Evolutionary conservation across 2,113 vertebrate species (phyloP).

Genomic region (Odontesthes bonariensis): DNA sequence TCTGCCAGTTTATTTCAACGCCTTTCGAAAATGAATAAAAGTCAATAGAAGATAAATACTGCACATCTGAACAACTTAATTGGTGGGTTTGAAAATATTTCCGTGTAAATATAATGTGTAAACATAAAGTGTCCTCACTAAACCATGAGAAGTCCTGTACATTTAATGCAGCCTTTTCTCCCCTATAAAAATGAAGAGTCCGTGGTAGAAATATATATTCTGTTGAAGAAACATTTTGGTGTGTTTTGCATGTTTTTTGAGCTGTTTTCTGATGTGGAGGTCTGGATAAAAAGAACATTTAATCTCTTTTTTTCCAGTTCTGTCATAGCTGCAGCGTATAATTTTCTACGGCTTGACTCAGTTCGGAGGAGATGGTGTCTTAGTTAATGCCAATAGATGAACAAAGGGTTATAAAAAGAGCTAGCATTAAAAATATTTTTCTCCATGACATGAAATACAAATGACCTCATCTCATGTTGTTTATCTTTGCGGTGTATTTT

Average conservation of each 20-base stretch:
- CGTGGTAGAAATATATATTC: neutral
- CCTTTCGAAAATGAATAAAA: slow-evolving; percentile 10
- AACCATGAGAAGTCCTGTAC: neutral
- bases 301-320: slow-evolving; percentile 24
- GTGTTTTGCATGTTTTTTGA: slow-evolving; percentile 22
- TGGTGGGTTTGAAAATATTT: slow-evolving; percentile 17
- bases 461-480: slow-evolving; percentile 67
- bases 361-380: slow-evolving; percentile 33
- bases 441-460: slow-evolving; percentile 67
- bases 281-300: slow-evolving; percentile 18
- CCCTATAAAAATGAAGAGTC: slow-evolving; percentile 6
- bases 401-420: slow-evolving; percentile 46
- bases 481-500: slow-evolving; percentile 71
- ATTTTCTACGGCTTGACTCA: slow-evolving; percentile 49
- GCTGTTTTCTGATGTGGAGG: slow-evolving; percentile 10
- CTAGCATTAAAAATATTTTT: slow-evolving; percentile 50
- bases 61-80: slow-evolving; percentile 12
- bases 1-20: slow-evolving; percentile 12
- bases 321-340: slow-evolving; percentile 15
- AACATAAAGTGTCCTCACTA: neutral
- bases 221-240: slow-evolving; percentile 6
- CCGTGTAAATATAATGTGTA: slow-evolving; percentile 1
- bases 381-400: slow-evolving; percentile 60
- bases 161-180: neutral
- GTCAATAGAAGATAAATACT: neutral